A percentile compares a stretch with the other conserved stretches of the same genome.
These are phyloP conservation scores for Eira barbara DNA, from an alignment of 2,113 vertebrate species.

Conservation along the genomic window DNA sequence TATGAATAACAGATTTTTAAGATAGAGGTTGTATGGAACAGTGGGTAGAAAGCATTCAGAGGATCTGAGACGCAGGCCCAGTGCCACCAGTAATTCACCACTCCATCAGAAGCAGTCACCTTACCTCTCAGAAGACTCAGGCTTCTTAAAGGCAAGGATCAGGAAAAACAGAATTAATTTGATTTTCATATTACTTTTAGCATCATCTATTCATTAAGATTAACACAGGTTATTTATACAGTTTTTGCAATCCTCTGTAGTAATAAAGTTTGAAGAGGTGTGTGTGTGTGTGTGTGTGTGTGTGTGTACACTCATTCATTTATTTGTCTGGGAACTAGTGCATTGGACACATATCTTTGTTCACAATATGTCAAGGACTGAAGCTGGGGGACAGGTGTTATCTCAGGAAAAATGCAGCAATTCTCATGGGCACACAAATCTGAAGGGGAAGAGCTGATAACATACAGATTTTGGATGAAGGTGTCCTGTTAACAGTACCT, in stretches of 20 bases:
- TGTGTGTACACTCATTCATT: background rate
- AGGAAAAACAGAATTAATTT: background rate
- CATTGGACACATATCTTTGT: background rate
- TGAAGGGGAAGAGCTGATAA: background rate
- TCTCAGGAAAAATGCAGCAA: background rate
- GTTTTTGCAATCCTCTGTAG: background rate
- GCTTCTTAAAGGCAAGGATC: background rate
- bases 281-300: background rate
- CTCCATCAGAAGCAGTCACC: background rate
- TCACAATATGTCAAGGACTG: background rate
- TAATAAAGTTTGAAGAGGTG: background rate
- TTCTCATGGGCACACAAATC: background rate
- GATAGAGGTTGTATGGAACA: background rate
- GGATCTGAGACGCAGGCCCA: background rate
- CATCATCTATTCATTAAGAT: background rate
- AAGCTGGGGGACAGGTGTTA: background rate
- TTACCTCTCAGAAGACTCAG: background rate
- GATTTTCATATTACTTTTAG: background rate
- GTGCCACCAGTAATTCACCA: background rate
- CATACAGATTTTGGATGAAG: background rate
- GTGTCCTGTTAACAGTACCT: background rate
- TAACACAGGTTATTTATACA: background rate
- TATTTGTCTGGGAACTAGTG: background rate
- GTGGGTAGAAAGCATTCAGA: background rate
- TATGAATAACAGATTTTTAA: background rate